Evolutionary conservation across 2,888 invertebrate species (phyloP).

Genomic region (Drosophila neutralis): DNA sequence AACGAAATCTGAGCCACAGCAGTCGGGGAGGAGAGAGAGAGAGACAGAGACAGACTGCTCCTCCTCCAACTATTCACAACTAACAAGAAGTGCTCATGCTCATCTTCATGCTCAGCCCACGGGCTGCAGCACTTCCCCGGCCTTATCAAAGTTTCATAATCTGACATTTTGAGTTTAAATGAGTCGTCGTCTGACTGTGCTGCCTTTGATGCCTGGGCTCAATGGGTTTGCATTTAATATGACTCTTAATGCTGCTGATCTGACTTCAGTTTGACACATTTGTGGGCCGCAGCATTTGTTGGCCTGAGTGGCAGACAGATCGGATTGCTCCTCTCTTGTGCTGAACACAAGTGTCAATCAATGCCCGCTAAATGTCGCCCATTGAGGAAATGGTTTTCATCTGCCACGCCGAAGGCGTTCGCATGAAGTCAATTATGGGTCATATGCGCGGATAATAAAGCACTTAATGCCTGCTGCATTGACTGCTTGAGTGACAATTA

Average conservation of each 20-base stretch:
- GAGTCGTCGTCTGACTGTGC: conserved; percentile 38
- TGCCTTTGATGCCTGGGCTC: conserved; percentile 21
- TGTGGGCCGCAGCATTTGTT: conserved; percentile 65
- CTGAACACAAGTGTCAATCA: conserved; percentile 59
- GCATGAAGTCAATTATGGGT: conserved; percentile 56
- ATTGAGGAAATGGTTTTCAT: conserved; percentile 53
- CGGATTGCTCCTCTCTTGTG: conserved; percentile 42
- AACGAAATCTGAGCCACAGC: conserved; percentile 61
- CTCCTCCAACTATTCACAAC: conserved; percentile 5
- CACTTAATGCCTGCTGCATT: conserved; percentile 50
- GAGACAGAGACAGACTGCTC: conserved; percentile 7
- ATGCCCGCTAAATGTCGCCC: conserved; percentile 52
- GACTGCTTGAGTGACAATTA: conserved; percentile 48
- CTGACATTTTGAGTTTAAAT: conserved; percentile 78
- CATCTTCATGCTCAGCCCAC: conserved; percentile 67
- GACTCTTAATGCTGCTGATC: conserved; percentile 70
- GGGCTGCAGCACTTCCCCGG: conserved; percentile 12
- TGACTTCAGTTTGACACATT: conserved; percentile 76
- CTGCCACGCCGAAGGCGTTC: conserved; percentile 47
- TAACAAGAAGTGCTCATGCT: conserved; percentile 34
- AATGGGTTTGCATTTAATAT: conserved; percentile 68
- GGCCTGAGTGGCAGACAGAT: conserved; percentile 54
- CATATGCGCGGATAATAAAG: conserved; percentile 53
- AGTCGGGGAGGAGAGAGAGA: not conserved
- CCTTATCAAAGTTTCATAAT: conserved; percentile 74